Conservation (phyloP, 2,888 invertebrate species). For the Drosophila ustulata region DNA sequence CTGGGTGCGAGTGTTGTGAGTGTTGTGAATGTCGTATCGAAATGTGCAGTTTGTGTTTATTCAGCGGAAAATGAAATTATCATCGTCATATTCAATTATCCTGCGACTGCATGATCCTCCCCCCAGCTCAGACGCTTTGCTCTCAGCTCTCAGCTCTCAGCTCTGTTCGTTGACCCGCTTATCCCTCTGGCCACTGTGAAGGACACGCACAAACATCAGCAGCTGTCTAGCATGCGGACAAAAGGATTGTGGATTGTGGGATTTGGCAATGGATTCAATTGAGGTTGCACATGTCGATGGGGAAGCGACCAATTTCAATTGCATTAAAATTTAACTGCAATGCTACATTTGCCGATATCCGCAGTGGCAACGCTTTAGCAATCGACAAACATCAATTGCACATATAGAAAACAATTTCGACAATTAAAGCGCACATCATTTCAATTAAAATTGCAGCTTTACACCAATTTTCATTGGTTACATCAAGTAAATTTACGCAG, state of each 20-base stretch:
- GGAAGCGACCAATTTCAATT: slow-evolving; percentile 43
- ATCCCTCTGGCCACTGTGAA: slow-evolving; percentile 54
- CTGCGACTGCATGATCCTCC: slow-evolving; percentile 57
- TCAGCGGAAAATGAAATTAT: slow-evolving; percentile 79
- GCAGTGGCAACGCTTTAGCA: slow-evolving; percentile 39
- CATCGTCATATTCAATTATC: slow-evolving; percentile 77
- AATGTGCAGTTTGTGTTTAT: slow-evolving; percentile 75
- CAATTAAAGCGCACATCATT: slow-evolving; percentile 8
- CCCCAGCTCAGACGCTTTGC: not conserved
- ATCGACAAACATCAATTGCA: slow-evolving; percentile 26
- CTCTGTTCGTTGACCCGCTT: slow-evolving; percentile 64
- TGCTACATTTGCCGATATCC: slow-evolving; percentile 33
- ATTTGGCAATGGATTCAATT: slow-evolving; percentile 19
- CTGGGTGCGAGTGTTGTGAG: not conserved
- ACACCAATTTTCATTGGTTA: not conserved
- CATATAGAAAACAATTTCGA: not conserved
- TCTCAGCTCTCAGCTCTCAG: too few species aligned
- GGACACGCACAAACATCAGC: slow-evolving; percentile 41
- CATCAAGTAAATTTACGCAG: not conserved
- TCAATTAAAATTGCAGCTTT: slow-evolving; percentile 33
- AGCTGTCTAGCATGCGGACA: slow-evolving; percentile 44
- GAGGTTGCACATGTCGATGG: slow-evolving; percentile 5
- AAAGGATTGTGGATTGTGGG: slow-evolving; percentile 59
- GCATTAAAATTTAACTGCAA: slow-evolving; percentile 50
- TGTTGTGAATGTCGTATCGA: slow-evolving; percentile 47